Percentiles rank a stretch among this genome's conserved stretches.
phyloP scores from a whole-genome alignment of 2,888 invertebrate species.

The Cheilosia soror region DNA sequence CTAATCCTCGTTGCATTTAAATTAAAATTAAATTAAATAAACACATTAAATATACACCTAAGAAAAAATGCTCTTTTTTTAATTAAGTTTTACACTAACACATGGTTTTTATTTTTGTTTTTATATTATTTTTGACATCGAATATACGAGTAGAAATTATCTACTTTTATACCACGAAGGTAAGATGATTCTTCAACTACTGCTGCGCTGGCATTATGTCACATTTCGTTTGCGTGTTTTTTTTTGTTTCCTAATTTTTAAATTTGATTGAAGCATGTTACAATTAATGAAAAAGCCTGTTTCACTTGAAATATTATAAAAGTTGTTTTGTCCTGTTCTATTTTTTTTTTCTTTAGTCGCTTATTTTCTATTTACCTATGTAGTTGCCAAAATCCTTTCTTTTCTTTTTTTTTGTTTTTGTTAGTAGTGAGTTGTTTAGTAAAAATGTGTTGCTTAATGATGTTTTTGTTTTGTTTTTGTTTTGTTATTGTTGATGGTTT shows the following conservation, averaged over 20 bases:
- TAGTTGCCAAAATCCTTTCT: conserved; percentile 79
- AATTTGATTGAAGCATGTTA: conserved; percentile 54
- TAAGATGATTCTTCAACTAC: conserved; percentile 24
- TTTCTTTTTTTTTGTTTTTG: conserved; percentile 74
- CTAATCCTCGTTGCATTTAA: conserved; percentile 66
- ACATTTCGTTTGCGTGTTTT: conserved; percentile 45
- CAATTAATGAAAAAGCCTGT: conserved; percentile 41
- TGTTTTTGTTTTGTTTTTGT: conserved; percentile 23
- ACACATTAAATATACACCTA: conserved; percentile 43
- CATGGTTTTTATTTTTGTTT: conserved; percentile 16
- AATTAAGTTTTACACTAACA: conserved; percentile 50
- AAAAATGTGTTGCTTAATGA: conserved; percentile 74
- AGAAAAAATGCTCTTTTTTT: conserved; percentile 26
- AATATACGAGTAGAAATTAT: conserved; percentile 54
- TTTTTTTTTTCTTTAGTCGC: conserved; percentile 40
- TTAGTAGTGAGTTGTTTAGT: conserved; percentile 69
- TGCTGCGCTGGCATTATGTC: conserved; percentile 45
- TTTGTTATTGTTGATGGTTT: conserved; percentile 36
- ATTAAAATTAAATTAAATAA: conserved; percentile 29
- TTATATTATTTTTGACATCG: conserved; percentile 48
- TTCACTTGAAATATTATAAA: conserved; percentile 59
- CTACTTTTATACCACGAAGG: conserved; percentile 43
- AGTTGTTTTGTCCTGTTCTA: conserved; percentile 23
- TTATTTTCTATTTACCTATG: conserved; percentile 78
- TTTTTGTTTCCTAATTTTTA: conserved; percentile 24